Conservation (phyloP, 1,140 invertebrate genomes). For the Rhagoletis pomonella region DNA sequence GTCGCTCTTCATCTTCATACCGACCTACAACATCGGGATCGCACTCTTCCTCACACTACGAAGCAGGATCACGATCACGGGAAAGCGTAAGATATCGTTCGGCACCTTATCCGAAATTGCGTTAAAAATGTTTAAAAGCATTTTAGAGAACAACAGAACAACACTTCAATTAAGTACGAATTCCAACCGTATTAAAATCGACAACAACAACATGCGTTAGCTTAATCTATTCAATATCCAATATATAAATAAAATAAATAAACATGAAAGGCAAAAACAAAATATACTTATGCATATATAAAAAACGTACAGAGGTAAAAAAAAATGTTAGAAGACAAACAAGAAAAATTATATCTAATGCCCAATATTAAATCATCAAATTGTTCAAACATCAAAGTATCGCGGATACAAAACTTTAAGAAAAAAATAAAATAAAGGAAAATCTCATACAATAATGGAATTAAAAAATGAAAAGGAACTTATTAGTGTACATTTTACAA, state of each 20-base stretch:
- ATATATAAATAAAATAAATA: constrained; percentile 42
- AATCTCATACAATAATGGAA: constrained; percentile 9
- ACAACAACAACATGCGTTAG: constrained; percentile 31
- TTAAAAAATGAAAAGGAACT: not conserved
- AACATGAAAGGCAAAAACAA: constrained; percentile 18
- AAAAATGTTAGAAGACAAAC: constrained; percentile 9
- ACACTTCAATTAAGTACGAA: constrained; percentile 36
- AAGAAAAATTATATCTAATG: not conserved
- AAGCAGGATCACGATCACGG: constrained; percentile 72
- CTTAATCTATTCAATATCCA: constrained; percentile 14
- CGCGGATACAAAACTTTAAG: constrained; percentile 26
- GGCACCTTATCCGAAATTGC: constrained; percentile 73
- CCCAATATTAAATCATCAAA: not conserved
- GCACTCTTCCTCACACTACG: constrained; percentile 73
- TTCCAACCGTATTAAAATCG: constrained; percentile 15
- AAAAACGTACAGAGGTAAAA: constrained; percentile 11
- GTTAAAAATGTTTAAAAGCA: constrained; percentile 58
- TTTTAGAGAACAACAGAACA: constrained; percentile 49
- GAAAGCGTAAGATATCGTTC: constrained; percentile 73
- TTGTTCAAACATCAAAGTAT: constrained; percentile 1
- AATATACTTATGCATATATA: not conserved
- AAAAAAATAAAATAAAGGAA: not conserved
- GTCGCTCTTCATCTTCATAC: constrained; percentile 73
- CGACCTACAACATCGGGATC: constrained; percentile 72
- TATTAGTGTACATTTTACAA: constrained; percentile 42